Conservation (phyloP, 2,113 vertebrate genomes). For the Dipodomys ordii region DNA sequence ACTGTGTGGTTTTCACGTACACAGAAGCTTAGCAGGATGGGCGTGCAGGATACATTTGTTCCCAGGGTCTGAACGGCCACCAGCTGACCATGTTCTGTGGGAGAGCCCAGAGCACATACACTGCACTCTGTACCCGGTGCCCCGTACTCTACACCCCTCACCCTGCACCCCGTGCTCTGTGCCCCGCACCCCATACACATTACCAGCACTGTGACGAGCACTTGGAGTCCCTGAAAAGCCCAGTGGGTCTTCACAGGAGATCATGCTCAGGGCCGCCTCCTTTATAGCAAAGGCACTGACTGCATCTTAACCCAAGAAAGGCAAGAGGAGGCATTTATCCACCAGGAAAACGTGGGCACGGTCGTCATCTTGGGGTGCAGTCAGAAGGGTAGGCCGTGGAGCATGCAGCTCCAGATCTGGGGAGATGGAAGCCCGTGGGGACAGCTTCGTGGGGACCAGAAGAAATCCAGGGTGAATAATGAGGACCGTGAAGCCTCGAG, state of each 20-base stretch:
- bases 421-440: not conserved
- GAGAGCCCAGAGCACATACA: too few relatives aligned
- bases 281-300: not conserved
- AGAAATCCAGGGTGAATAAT: not conserved
- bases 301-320: not conserved
- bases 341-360: not conserved
- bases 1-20: not conserved
- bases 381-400: not conserved
- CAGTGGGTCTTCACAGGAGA: not conserved
- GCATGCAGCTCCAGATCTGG: not conserved
- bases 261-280: not conserved
- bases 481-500: not conserved
- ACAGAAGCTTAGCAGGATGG: not conserved
- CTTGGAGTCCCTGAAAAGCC: not conserved
- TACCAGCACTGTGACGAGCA: not conserved
- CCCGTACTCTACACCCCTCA: too few relatives aligned
- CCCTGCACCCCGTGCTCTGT: too few relatives aligned
- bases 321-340: not conserved
- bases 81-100: not conserved
- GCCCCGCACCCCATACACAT: too few relatives aligned
- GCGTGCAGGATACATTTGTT: not conserved
- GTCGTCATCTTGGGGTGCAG: not conserved
- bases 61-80: not conserved
- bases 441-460: not conserved
- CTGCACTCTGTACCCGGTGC: too few relatives aligned